Evolutionary conservation across 2,888 invertebrate genomes (phyloP), one percentile per base, ranked within the genome.

Genomic region (Oxystoma pomonae): DNA sequence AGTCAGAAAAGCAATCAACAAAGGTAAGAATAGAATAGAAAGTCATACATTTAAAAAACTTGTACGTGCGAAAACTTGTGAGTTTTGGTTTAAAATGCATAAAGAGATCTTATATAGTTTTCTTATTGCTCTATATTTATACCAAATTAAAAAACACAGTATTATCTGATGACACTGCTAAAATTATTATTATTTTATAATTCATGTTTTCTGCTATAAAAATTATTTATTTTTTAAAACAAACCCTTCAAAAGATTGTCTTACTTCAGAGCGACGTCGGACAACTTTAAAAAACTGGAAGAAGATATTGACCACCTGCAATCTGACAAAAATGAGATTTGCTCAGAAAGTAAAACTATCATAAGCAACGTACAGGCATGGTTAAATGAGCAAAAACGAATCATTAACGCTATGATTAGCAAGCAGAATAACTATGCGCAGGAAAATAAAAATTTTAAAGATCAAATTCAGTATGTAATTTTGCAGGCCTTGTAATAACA

Each of bases 351-450:
- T 62, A 75, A 73, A 69, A 74, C 75, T 52, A 76, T 80, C 16
- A 72, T 80, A 9, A 69, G 72, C 58, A 77, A 79, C 63, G 78
- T 80, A 2, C 73, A 74, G 35, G 68, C 69, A 35, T 81, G 81
- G 81, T 67, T 81, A 61, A 70, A 75, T 57, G 79, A 81, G 65
- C 80, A 81, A 68, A 73, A 73, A 62, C 72, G 70, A 62, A 78
- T 80, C 21, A 79, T 79, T 67, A 68, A 72, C 16, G 57, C 63
- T 60, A 51, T 67, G 2, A 53, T 56, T 35, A 59, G 58, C 53
- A 58, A 62, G 59, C 64, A 67, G 49, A 53, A 53, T 16, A 19
- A 53, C 69, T 74, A 52, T 61, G 74, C 35, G 68, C 65, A 18
- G 57, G 59, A 18, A 72, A 67, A 62, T 67, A 71, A 20, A 71